Conservation (phyloP, 2,113 vertebrate species). For the Tragelaphus scriptus region DNA sequence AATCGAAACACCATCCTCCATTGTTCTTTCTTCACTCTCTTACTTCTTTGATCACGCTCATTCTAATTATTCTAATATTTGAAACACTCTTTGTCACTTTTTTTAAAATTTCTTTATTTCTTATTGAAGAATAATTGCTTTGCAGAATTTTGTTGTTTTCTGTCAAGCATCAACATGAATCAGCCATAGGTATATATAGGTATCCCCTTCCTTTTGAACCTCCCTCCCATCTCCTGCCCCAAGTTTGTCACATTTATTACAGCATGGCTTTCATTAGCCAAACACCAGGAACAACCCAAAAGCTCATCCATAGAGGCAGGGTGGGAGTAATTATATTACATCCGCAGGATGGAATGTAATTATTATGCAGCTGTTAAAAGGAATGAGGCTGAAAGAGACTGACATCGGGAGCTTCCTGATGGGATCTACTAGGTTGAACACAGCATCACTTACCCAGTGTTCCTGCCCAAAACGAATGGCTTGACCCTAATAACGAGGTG, state of each 20-base stretch:
- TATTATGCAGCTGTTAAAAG: background rate
- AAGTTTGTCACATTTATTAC: rapidly evolving
- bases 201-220: background rate
- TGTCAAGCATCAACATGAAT: background rate
- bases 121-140: background rate
- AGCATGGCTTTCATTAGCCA: rapidly evolving
- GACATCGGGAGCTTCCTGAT: background rate
- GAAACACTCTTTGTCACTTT: background rate
- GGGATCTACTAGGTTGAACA: rapidly evolving
- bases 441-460: rapidly evolving
- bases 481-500: rapidly evolving
- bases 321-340: background rate
- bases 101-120: background rate
- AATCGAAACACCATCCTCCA: rapidly evolving
- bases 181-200: no score
- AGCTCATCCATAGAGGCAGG: background rate
- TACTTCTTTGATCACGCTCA: background rate
- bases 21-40: background rate
- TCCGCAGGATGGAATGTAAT: background rate
- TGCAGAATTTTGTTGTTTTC: background rate
- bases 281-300: background rate
- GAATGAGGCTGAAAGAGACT: background rate
- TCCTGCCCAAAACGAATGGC: rapidly evolving
- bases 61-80: background rate
- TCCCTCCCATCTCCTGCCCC: background rate